A percentile compares a stretch with the other conserved stretches of the same genome.
phyloP scores from a whole-genome alignment of 2,797 vertebrate species.

The Xiphorhynchus erythropygius region DNA sequence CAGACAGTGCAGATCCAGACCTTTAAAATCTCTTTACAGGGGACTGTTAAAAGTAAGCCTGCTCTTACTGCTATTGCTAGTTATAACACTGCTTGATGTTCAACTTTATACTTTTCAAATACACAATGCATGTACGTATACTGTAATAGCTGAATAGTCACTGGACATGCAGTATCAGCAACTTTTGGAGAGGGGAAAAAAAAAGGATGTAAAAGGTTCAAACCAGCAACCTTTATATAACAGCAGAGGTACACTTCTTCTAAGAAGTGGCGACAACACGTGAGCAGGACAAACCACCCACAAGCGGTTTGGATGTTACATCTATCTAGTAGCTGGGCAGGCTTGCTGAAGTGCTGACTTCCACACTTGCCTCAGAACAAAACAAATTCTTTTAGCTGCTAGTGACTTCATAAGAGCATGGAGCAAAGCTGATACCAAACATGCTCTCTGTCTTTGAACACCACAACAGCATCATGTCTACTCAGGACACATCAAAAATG shows the following conservation, averaged over 20 bases:
- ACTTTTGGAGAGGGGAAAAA: fast-evolving
- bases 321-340: not conserved
- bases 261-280: fast-evolving
- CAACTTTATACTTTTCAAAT: not conserved
- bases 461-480: fast-evolving
- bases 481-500: not conserved
- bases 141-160: not conserved
- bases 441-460: not conserved
- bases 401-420: fast-evolving
- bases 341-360: not conserved
- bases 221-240: not conserved
- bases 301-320: not conserved
- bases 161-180: not conserved
- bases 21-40: not conserved
- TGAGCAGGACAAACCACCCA: not conserved
- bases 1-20: not conserved
- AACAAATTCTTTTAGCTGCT: not conserved
- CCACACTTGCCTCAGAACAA: not conserved
- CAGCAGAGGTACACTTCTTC: not conserved
- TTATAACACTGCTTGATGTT: not conserved
- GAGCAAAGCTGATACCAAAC: not conserved
- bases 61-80: not conserved
- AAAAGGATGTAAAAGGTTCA: not conserved
- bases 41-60: not conserved
- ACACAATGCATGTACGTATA: fast-evolving